Conservation (phyloP, 2,888 invertebrate species). For the Parnassius apollo region DNA sequence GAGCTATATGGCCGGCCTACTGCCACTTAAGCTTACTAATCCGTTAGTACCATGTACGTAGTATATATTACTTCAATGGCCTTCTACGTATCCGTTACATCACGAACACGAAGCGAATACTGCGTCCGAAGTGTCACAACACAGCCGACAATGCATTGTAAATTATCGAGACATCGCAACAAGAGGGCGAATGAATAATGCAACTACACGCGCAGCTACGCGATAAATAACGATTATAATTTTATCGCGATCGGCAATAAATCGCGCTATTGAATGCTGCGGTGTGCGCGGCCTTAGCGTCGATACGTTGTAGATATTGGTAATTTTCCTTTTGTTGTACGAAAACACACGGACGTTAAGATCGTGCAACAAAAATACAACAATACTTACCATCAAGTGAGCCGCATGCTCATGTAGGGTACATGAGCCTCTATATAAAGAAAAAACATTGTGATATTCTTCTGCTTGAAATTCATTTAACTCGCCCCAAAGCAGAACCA, state of each 20-base stretch:
- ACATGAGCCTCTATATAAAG: background rate
- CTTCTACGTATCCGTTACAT: constrained; percentile 18
- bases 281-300: constrained; percentile 42
- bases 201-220: constrained; percentile 57
- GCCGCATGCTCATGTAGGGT: background rate
- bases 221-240: constrained; percentile 78
- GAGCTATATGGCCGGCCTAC: no score
- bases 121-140: constrained; percentile 25
- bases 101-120: constrained; percentile 14
- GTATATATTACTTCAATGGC: background rate
- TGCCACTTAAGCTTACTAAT: no score
- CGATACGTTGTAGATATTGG: constrained; percentile 40
- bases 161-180: constrained; percentile 57
- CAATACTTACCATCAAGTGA: no score
- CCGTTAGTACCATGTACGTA: no score
- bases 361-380: background rate
- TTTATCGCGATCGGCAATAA: constrained; percentile 72
- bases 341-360: constrained; percentile 37
- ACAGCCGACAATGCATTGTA: constrained; percentile 55
- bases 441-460: no score
- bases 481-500: no score
- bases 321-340: constrained; percentile 48
- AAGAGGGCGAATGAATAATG: constrained; percentile 67
- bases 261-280: constrained; percentile 59
- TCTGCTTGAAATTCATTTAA: no score